Evolutionary conservation across 23 tunicate species (phyloP).

Genomic region (Trididemnum nubilum): DNA sequence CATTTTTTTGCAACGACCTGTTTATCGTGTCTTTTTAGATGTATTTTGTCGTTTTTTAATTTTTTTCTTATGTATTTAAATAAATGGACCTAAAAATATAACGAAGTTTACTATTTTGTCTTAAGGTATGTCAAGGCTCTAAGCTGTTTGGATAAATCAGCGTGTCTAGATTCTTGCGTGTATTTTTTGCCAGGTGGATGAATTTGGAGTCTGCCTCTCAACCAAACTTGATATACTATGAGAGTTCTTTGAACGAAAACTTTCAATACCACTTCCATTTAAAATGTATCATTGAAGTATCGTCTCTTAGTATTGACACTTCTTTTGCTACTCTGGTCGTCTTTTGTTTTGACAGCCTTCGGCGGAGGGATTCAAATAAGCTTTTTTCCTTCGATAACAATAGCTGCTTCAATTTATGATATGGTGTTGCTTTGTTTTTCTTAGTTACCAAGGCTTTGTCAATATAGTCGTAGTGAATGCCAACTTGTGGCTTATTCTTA

Average conservation of each 20-base stretch:
- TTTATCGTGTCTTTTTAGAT: no score
- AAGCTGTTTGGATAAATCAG: no score
- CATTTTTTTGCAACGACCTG: no score
- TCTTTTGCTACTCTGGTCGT: neutral
- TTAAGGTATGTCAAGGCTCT: no score
- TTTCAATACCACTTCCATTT: neutral
- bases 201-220: no score
- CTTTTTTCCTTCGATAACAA: conserved; percentile 12
- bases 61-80: no score
- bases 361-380: neutral
- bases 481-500: neutral
- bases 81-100: no score
- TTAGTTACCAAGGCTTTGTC: conserved; percentile 6
- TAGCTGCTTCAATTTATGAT: conserved; percentile 4
- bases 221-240: no score
- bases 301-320: neutral
- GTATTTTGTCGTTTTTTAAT: no score
- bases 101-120: no score
- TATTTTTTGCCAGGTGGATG: no score
- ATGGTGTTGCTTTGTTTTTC: conserved; percentile 32
- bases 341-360: conserved; percentile 4
- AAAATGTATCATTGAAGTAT: conserved; percentile 7
- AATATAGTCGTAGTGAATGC: neutral
- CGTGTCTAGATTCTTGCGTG: no score
- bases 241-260: neutral